A percentile compares a stretch with the other conserved stretches of the same genome.
Conservation (phyloP, 2,797 vertebrate species). For the Acipenser ruthenus region DNA sequence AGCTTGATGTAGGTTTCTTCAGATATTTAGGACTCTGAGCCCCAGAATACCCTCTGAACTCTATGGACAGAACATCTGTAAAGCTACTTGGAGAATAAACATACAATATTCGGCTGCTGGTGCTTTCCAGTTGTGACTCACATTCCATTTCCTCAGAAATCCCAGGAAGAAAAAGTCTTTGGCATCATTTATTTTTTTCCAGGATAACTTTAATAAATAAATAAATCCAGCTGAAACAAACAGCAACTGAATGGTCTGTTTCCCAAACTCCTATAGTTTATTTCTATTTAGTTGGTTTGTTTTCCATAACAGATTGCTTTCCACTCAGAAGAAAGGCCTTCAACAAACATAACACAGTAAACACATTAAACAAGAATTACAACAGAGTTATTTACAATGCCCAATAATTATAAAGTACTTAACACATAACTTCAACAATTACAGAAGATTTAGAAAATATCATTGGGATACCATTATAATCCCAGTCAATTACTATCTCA, state of each 20-base stretch:
- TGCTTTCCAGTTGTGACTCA: slow-evolving; percentile 17
- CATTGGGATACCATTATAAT: no score
- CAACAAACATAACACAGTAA: no score
- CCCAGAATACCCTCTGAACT: no score
- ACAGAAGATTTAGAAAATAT: no score
- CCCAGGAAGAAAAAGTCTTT: slow-evolving; percentile 6
- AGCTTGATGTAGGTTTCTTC: neutral
- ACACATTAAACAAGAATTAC: no score
- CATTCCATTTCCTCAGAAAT: slow-evolving; percentile 22
- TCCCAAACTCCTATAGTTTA: neutral
- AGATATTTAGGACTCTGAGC: neutral
- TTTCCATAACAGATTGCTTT: neutral
- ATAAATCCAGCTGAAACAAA: slow-evolving; percentile 12
- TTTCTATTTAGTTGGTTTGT: neutral
- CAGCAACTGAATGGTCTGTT: neutral
- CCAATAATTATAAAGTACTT: no score
- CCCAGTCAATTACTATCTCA: no score
- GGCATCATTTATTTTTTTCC: slow-evolving; percentile 10
- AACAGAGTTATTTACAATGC: neutral
- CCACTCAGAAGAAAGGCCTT: no score
- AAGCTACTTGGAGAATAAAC: slow-evolving; percentile 39
- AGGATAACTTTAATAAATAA: slow-evolving; percentile 16
- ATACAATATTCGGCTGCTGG: slow-evolving; percentile 46
- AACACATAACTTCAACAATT: no score
- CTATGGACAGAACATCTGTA: slow-evolving; percentile 15